Percentiles rank a stretch among this genome's conserved stretches.
phyloP scores from a whole-genome alignment of 2,113 vertebrate species.

The Cyprinodon variegatus region DNA sequence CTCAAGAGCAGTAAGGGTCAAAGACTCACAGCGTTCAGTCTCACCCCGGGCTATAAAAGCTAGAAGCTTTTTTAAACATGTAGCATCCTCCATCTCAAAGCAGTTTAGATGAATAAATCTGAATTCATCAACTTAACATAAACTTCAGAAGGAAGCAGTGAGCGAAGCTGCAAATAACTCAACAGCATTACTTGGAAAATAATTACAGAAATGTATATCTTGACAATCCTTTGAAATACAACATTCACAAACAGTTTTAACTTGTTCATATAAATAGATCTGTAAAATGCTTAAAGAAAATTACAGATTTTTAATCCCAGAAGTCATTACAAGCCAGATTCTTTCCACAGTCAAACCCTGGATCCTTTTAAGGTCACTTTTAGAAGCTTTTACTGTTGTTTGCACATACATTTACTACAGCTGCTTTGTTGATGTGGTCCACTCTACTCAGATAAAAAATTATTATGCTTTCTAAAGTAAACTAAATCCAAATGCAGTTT shows the following conservation, averaged over 20 bases:
- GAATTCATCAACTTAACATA: constrained; percentile 24
- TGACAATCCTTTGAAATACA: background rate
- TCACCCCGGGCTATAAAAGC: constrained; percentile 22
- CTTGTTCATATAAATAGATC: too few species aligned
- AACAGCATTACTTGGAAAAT: background rate
- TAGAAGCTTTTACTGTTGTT: too few species aligned
- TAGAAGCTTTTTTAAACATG: constrained; percentile 26
- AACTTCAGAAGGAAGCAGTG: constrained; percentile 5
- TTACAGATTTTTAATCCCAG: too few species aligned
- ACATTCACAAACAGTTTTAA: too few species aligned
- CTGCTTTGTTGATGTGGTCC: background rate
- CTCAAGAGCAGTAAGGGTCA: constrained; percentile 30
- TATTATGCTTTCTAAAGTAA: background rate
- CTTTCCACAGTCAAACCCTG: too few species aligned
- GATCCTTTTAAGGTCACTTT: too few species aligned
- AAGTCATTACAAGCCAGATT: too few species aligned
- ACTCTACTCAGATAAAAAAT: background rate
- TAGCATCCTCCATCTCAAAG: constrained; percentile 32
- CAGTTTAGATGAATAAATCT: constrained; percentile 45
- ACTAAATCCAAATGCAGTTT: background rate
- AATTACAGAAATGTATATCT: background rate
- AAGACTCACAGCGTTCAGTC: constrained; percentile 26
- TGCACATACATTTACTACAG: too few species aligned
- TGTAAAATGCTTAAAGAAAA: too few species aligned
- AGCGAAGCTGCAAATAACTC: background rate